Base-by-base conservation (phyloP, 2,888 invertebrate genomes). In the Tachystola acroxantha region DNA sequence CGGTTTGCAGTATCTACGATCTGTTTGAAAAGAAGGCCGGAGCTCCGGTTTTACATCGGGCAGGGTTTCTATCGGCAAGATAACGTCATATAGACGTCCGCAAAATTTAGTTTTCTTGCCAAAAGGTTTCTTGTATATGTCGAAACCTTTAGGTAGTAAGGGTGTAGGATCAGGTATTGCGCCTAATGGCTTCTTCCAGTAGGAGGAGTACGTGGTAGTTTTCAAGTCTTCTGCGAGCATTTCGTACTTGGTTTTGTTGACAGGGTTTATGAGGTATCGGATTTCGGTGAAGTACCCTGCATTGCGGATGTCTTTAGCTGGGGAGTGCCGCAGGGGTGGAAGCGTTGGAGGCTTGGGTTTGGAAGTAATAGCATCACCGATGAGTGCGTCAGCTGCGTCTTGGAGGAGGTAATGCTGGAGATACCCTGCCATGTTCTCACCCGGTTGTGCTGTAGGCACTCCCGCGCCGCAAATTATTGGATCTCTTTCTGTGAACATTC, bases 401-500 rank as follows among this genome's bases (percentile, higher is more conserved):
- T 81, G 70, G 10, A 84, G 47, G 2, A 76, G 47, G 36, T 80
- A 84, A 45, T 77, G 73, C 40, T 78, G 48, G 28, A 85, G 44
- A 0, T 58, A 55, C 38, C 72, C 73, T 2, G 44, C 39, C 1
- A 74, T 64, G 10, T 34, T 42, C 0, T 71, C 63, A 35, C 67
- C 60, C 1, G 72, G 60, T 36, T 84, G 80, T 20, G 68, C 64
- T 14, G 72, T 63, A 0, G 80, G 71, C 27, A 79, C 19, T 0
- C 84, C 85, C 1, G 82, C 84, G 1, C 84, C 75, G 44, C 80
- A 81, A 26, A 85, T 52, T 10, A 58, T 69, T 10, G 64, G 59
- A 39, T 70, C 62, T 41, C 82, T 68, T 38, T 84, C 81, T 36
- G 69, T 67, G 34, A 75, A 81, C 66, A 62, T 74, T 0, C 76